phyloP scores from a whole-genome alignment of 2,888 invertebrate species.

The Nyleta sp. region DNA sequence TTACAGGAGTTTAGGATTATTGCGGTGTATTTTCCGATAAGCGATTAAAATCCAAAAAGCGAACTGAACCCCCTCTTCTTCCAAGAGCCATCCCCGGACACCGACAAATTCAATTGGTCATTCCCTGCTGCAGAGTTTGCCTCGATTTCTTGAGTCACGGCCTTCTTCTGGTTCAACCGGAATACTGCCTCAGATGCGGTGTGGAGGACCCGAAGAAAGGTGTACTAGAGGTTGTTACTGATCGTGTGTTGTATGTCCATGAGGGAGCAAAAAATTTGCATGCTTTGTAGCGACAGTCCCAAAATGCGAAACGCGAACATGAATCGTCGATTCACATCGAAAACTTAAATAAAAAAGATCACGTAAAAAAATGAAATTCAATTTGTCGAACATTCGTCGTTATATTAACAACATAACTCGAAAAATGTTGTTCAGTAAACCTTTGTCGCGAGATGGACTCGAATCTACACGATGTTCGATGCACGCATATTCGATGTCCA shows the following conservation, averaged over 20 bases:
- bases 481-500: neutral
- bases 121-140: conserved; percentile 2
- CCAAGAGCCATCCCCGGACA: conserved; percentile 5
- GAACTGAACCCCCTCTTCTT: conserved; percentile 11
- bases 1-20: neutral
- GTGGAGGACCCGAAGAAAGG: neutral
- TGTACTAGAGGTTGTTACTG: conserved; percentile 1
- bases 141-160: neutral
- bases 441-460: neutral
- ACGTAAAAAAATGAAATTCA: neutral
- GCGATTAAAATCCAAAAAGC: neutral
- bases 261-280: conserved; percentile 1
- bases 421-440: neutral
- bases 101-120: neutral
- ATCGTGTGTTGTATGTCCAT: conserved; percentile 11
- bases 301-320: conserved; percentile 13
- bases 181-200: conserved; percentile 4
- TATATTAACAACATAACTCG: neutral
- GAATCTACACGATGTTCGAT: neutral
- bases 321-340: conserved; percentile 8
- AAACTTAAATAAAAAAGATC: neutral
- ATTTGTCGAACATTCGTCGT: neutral
- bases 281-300: conserved; percentile 8
- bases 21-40: neutral
- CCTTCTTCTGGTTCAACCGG: neutral